Evolutionary conservation across 2,888 invertebrate species (phyloP).

Genomic region (Sphaerophoria rueppellii): DNA sequence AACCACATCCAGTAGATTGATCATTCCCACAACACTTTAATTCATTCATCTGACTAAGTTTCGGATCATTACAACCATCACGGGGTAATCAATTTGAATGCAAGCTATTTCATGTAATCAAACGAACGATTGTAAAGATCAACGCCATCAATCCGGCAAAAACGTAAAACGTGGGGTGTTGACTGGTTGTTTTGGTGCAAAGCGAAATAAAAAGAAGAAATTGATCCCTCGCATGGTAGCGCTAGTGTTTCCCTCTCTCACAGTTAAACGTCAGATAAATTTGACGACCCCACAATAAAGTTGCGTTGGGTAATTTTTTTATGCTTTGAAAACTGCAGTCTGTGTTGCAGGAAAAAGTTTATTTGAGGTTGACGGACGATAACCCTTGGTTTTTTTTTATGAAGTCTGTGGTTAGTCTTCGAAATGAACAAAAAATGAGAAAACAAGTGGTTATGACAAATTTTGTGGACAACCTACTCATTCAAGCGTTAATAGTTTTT

Average conservation of each 20-base stretch:
- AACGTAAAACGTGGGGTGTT: constrained; percentile 6
- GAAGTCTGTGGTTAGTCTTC: constrained; percentile 37
- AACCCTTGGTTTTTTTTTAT: constrained; percentile 56
- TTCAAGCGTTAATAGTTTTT: constrained; percentile 13
- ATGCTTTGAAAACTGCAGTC: constrained; percentile 26
- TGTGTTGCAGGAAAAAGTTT: constrained; percentile 9
- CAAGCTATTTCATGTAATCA: constrained; percentile 57
- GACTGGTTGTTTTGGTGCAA: constrained; percentile 21
- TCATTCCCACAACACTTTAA: constrained; percentile 66
- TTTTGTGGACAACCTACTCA: background rate
- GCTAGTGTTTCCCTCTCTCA: constrained; percentile 27
- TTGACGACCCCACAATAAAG: constrained; percentile 48
- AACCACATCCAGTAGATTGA: constrained; percentile 14
- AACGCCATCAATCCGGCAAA: constrained; percentile 39
- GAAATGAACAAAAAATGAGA: background rate
- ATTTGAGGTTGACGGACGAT: constrained; percentile 42
- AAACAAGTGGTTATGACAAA: constrained; percentile 29
- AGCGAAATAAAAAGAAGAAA: constrained; percentile 28
- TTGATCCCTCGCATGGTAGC: constrained; percentile 51
- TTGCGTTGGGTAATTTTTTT: constrained; percentile 2
- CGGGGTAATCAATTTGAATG: constrained; percentile 55
- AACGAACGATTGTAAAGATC: constrained; percentile 49
- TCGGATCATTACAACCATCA: constrained; percentile 34
- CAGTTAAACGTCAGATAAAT: constrained; percentile 45
- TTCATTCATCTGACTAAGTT: background rate